Conservation (phyloP, 2,797 vertebrate species). For the Alcedo atthis region DNA sequence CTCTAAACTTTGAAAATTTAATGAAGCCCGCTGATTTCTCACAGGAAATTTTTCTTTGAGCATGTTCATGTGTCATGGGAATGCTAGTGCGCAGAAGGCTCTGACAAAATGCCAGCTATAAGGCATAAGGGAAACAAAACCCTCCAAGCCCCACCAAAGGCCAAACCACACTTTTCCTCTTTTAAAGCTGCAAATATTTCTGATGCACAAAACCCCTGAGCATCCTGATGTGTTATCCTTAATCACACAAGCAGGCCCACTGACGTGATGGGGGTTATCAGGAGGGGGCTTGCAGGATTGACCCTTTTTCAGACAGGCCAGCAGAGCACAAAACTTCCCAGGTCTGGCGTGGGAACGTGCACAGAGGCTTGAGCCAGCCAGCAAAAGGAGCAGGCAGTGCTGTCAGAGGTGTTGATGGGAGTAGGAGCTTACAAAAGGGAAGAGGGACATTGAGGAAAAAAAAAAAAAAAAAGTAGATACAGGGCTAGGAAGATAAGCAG, state of each 20-base stretch:
- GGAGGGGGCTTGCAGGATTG: neutral
- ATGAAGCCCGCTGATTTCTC: slow-evolving; percentile 61
- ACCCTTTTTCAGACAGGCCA: neutral
- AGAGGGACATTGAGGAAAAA: neutral
- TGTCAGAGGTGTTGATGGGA: neutral
- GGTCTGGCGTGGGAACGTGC: neutral
- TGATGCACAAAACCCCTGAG: neutral
- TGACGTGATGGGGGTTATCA: neutral
- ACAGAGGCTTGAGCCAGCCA: neutral
- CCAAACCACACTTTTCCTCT: neutral
- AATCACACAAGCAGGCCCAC: neutral
- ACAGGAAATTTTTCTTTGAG: slow-evolving; percentile 26
- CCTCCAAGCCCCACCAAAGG: slow-evolving; percentile 18
- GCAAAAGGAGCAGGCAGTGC: neutral
- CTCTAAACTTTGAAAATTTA: slow-evolving; percentile 54
- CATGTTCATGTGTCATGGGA: slow-evolving; percentile 14
- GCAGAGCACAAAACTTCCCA: neutral
- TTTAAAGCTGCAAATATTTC: neutral
- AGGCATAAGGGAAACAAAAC: slow-evolving; percentile 18
- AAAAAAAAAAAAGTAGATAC: neutral
- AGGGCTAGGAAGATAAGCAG: neutral
- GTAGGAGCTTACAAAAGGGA: neutral
- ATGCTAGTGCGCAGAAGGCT: slow-evolving; percentile 23
- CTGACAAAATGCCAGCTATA: slow-evolving; percentile 55
- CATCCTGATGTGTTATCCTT: neutral